Evolutionary conservation across 2,888 invertebrate species (phyloP), one percentile per base, ranked within the genome.

Genomic region (Pandemis heparana): DNA sequence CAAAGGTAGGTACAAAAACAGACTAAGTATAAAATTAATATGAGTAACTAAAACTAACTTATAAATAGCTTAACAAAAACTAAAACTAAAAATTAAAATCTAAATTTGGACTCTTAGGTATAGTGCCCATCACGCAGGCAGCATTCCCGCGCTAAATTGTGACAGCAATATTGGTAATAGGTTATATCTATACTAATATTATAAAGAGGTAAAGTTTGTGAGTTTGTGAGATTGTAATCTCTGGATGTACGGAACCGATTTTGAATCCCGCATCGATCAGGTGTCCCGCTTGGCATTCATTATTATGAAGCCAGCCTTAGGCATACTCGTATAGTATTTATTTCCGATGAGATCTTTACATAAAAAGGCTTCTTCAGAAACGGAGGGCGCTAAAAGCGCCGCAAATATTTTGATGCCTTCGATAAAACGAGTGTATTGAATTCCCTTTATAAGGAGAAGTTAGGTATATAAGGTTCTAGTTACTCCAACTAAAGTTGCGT

Each of bases 391-490:
- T 68, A 63, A 73, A 68, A 68, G 46, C 38, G 23, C 41, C 63
- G 63, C 39, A 68, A 66, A 63, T 68, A 67, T 72, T 67, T 67
- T 61, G 39, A 71, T 65, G 60, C 43, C 65, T 59, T 43, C 12
- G 18, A 23, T 16, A 16, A 8, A 46, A 46, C 46, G 18, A 23
- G n/a, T 48, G 60, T 71, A 32, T 66, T 39, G 60, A 51, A 60
- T 71, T 71, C 41, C 18, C 3, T 18, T 16, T 14, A 12, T 43
- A 48, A n/a, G 3, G 12, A 5, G 48, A 43, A 43, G 43, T 43
- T 48, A 43, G 43, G 12, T 48, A n/a, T n/a, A n/a, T 48, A n/a
- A 48, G 14, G n/a, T 14, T 48, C n/a, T 48, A 48, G n/a, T 14
- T 48, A 10, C 23, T 5, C 12, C 0, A 14, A 48, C 46, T 48